phyloP scores from a whole-genome alignment of 2,797 vertebrate species.

The Amazonetta brasiliensis region DNA sequence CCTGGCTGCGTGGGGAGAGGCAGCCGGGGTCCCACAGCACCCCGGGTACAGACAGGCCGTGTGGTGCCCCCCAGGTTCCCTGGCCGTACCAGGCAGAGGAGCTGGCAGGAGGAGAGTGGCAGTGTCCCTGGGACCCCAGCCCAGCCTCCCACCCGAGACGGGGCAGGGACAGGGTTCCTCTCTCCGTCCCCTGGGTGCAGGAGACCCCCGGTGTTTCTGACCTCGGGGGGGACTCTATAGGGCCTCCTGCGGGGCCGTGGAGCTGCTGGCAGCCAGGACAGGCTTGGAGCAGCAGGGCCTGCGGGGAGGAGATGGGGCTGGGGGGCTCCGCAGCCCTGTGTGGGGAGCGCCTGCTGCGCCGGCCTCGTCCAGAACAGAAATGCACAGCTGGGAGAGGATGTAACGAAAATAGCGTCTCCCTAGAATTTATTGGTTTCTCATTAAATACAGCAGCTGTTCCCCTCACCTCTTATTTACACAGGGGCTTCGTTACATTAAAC shows the following conservation, averaged over 20 bases:
- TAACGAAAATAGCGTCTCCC: conserved; percentile 60
- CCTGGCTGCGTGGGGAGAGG: neutral
- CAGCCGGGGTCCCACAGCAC: neutral
- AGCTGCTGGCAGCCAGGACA: neutral
- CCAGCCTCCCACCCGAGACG: fast-evolving
- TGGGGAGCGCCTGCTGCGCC: fast-evolving
- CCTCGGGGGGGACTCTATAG: too few species aligned
- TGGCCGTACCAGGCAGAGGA: neutral
- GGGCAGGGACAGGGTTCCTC: neutral
- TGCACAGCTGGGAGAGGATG: conserved; percentile 12
- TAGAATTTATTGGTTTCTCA: conserved; percentile 58
- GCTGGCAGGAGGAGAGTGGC: neutral
- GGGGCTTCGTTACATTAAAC: neutral
- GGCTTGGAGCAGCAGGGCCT: neutral
- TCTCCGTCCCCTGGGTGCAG: neutral
- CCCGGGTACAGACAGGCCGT: neutral
- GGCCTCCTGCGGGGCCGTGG: too few species aligned
- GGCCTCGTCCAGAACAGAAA: conserved; percentile 20
- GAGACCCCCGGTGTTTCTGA: too few species aligned
- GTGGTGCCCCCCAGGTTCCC: fast-evolving
- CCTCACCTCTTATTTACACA: neutral
- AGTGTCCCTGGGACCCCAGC: neutral
- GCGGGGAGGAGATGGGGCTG: too few species aligned
- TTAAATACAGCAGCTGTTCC: neutral
- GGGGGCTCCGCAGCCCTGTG: neutral